Conservation (phyloP, 92 coral and sea anemone species). For the Palythoa grandis region DNA sequence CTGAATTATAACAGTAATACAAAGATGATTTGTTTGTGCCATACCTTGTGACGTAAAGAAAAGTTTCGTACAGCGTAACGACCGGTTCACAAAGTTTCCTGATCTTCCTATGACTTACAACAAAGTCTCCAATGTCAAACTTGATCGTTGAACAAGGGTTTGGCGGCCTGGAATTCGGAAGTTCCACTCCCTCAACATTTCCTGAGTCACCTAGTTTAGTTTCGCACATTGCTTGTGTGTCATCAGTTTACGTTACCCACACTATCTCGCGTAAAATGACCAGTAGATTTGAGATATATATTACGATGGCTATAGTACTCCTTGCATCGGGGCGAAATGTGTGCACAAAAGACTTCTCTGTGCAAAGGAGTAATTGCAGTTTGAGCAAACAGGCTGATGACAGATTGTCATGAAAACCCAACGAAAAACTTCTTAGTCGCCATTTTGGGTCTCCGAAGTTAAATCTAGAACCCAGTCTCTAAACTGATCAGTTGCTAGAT, state of each 20-base stretch:
- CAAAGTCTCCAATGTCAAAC: constrained; percentile 43
- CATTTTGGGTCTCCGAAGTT: neutral
- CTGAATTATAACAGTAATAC: neutral
- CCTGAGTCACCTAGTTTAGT: constrained; percentile 10
- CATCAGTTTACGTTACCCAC: neutral
- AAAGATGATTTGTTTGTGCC: neutral
- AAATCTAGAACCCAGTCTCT: constrained; percentile 35
- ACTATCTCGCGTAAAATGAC: neutral
- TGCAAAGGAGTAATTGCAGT: neutral
- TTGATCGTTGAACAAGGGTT: constrained; percentile 23
- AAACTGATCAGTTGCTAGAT: constrained; percentile 6
- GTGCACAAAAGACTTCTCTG: too few relatives aligned
- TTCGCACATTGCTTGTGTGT: constrained; percentile 16
- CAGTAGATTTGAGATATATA: neutral
- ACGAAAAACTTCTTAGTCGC: neutral
- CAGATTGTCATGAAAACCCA: neutral
- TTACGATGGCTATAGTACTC: too few relatives aligned
- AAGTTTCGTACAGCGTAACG: constrained; percentile 16
- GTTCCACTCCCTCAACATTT: constrained; percentile 24
- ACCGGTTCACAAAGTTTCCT: constrained; percentile 37
- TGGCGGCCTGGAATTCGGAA: constrained; percentile 45
- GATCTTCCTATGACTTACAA: constrained; percentile 39
- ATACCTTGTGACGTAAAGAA: constrained; percentile 44
- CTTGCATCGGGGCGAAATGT: too few relatives aligned
- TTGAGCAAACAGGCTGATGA: neutral